Evolutionary conservation across 2,797 vertebrate genomes (phyloP).

Genomic region (Tamandua tetradactyla): DNA sequence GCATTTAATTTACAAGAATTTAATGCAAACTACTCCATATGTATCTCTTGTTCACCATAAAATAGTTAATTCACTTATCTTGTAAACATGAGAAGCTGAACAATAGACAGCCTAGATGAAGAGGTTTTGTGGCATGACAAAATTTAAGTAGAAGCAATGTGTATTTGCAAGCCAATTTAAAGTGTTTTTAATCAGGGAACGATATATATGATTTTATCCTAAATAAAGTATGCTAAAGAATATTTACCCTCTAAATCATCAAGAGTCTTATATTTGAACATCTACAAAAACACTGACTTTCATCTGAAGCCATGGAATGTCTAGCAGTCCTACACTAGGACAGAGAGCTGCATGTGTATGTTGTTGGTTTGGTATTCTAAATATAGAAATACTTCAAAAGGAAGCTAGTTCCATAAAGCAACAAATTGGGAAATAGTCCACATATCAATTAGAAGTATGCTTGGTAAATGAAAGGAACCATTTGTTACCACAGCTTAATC

Average conservation of each 20-base stretch:
- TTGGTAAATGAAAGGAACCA: background rate
- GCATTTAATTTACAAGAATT: background rate
- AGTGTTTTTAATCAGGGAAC: background rate
- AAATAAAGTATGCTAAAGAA: background rate
- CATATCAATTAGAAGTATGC: background rate
- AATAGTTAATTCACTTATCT: background rate
- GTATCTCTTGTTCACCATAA: background rate
- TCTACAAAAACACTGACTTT: background rate
- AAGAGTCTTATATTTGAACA: background rate
- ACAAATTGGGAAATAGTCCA: background rate
- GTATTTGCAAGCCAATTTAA: background rate
- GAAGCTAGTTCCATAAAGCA: background rate
- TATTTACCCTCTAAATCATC: background rate
- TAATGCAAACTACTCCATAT: background rate
- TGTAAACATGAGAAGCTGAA: background rate
- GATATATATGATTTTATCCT: too few relatives aligned
- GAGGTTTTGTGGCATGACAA: background rate
- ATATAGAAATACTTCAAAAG: background rate
- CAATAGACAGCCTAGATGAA: background rate
- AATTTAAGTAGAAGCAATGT: background rate
- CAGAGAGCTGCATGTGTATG: background rate
- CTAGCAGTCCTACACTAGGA: background rate
- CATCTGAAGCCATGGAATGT: background rate
- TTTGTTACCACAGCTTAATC: background rate
- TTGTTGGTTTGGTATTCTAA: too few relatives aligned